Percentiles rank a stretch among this genome's conserved stretches.
Evolutionary conservation across 2,888 invertebrate species (phyloP).

Genomic region (Lacanobia wlatinum): DNA sequence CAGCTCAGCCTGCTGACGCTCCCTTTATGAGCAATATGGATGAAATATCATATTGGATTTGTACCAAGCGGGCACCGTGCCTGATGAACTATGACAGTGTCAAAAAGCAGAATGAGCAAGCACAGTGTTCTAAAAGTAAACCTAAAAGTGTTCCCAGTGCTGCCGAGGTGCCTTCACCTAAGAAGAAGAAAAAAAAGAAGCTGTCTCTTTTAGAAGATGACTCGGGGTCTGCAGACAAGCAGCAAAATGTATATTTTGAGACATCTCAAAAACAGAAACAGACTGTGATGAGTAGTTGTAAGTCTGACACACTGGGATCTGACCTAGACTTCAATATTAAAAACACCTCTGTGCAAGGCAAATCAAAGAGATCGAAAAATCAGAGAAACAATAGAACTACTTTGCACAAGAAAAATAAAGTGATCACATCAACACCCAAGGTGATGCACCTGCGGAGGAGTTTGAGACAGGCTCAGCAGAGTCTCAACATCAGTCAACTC

Average conservation of each 20-base stretch:
- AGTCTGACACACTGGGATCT: constrained; percentile 78
- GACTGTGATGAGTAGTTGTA: constrained; percentile 71
- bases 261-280: constrained; percentile 74
- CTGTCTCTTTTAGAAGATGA: constrained; percentile 80
- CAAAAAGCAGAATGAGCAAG: constrained; percentile 76
- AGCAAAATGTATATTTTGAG: constrained; percentile 82
- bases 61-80: constrained; percentile 87
- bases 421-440: constrained; percentile 84
- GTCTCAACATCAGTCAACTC: constrained; percentile 73
- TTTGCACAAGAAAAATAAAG: constrained; percentile 79
- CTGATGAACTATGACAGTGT: constrained; percentile 84
- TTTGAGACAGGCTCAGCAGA: constrained; percentile 78
- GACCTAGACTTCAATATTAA: constrained; percentile 85
- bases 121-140: constrained; percentile 76
- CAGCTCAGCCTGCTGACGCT: constrained; percentile 58
- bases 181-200: constrained; percentile 83
- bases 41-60: constrained; percentile 87
- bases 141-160: constrained; percentile 73
- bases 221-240: constrained; percentile 76
- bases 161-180: constrained; percentile 72
- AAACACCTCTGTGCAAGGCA: constrained; percentile 75
- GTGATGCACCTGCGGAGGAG: constrained; percentile 79
- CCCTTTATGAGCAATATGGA: constrained; percentile 88
- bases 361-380: constrained; percentile 75
- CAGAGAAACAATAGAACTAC: constrained; percentile 73